Conservation (phyloP, 2,888 invertebrate species). For the Leptogaster cylindrica region DNA sequence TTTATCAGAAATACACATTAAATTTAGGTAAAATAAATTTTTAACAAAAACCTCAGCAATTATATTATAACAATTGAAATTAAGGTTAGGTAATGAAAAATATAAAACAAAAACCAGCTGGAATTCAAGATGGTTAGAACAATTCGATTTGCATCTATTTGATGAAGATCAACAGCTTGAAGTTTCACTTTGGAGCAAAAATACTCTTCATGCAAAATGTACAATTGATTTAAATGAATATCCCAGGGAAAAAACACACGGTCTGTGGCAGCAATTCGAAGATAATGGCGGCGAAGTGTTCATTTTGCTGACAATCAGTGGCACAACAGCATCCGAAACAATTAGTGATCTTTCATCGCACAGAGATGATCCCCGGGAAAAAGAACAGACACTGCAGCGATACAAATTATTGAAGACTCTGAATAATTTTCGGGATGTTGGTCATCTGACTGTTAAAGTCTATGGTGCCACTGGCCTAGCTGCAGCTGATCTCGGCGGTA, state of each 20-base stretch:
- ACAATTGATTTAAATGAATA: conserved; percentile 82
- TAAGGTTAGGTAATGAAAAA: conserved; percentile 93
- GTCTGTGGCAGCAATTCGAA: conserved; percentile 86
- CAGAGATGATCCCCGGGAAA: conserved; percentile 79
- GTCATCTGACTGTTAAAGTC: conserved; percentile 93
- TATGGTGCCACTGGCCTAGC: conserved; percentile 84
- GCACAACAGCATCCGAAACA: conserved; percentile 90
- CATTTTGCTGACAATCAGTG: conserved; percentile 91
- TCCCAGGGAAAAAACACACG: conserved; percentile 90
- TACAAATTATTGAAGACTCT: conserved; percentile 70
- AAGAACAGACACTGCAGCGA: conserved; percentile 66
- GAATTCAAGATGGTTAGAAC: conserved; percentile 93
- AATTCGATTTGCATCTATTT: conserved; percentile 95
- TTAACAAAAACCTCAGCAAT: not conserved
- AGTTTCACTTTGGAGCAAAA: conserved; percentile 78
- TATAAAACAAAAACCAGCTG: conserved; percentile 92
- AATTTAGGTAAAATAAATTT: conserved; percentile 78
- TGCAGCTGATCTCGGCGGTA: conserved; percentile 95
- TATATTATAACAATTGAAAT: conserved; percentile 40
- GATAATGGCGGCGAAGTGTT: conserved; percentile 86
- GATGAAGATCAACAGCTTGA: conserved; percentile 93
- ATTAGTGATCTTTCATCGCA: conserved; percentile 89
- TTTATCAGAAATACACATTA: conserved; percentile 91
- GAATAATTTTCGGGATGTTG: conserved; percentile 82
- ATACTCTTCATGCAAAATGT: conserved; percentile 68